Percentiles rank a stretch among this genome's conserved stretches.
Conservation (phyloP, 2,888 invertebrate genomes). For the Drosophila anomalipes region DNA sequence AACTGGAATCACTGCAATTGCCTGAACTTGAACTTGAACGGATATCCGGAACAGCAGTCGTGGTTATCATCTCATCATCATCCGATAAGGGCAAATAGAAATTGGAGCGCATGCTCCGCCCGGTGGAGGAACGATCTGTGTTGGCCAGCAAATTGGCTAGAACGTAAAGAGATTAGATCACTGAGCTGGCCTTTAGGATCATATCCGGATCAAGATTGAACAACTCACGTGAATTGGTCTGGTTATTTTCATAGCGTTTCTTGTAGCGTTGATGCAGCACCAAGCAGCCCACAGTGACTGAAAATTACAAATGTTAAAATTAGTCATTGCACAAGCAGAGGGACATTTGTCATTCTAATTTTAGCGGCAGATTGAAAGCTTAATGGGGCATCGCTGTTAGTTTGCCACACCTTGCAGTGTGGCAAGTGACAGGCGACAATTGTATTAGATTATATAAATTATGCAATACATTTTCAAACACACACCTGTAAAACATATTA, state of each 20-base stretch:
- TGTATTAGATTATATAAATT: not conserved
- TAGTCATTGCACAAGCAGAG: not conserved
- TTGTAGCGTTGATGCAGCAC: slow-evolving; percentile 93
- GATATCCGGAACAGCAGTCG: slow-evolving; percentile 41
- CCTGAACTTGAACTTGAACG: slow-evolving; percentile 62
- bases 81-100: slow-evolving; percentile 83
- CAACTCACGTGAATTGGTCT: slow-evolving; percentile 87
- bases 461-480: not conserved
- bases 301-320: slow-evolving; percentile 52
- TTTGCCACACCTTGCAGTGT: slow-evolving; percentile 18
- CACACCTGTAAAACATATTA: slow-evolving; percentile 92
- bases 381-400: slow-evolving; percentile 77
- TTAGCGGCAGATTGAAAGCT: slow-evolving; percentile 84
- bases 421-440: slow-evolving; percentile 52
- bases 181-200: not conserved
- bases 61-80: slow-evolving; percentile 81
- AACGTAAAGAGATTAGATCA: not conserved
- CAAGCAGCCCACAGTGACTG: slow-evolving; percentile 92
- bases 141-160: slow-evolving; percentile 79
- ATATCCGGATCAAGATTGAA: slow-evolving; percentile 85
- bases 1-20: slow-evolving; percentile 79
- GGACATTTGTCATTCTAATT: not conserved
- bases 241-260: slow-evolving; percentile 89
- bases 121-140: slow-evolving; percentile 56
- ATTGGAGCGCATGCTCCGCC: slow-evolving; percentile 72